These are phyloP conservation scores for Gryllus longicercus DNA, from an alignment of 2,888 invertebrate species.

Conservation along the genomic window DNA sequence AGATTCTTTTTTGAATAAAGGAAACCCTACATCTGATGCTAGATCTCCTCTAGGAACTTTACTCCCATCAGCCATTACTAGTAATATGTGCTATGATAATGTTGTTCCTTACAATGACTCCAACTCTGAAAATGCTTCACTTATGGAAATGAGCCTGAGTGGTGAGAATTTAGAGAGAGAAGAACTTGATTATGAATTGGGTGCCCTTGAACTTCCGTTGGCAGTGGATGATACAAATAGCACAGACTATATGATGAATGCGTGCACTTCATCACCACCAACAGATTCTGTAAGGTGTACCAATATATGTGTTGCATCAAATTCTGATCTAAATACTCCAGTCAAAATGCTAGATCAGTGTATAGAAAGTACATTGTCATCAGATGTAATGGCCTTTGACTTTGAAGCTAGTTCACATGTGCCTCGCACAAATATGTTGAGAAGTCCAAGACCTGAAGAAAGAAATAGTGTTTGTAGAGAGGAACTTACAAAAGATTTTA, in stretches of 20 bases:
- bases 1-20: background rate
- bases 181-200: background rate
- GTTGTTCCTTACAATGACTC: background rate
- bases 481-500: background rate
- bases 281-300: background rate
- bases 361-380: background rate
- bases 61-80: background rate
- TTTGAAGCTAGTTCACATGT: background rate
- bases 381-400: background rate
- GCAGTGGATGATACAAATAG: background rate
- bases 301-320: background rate
- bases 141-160: background rate
- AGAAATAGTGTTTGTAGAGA: background rate
- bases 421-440: background rate
- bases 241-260: background rate
- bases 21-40: background rate
- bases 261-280: background rate
- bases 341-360: background rate
- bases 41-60: background rate
- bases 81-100: slow-evolving; percentile 4
- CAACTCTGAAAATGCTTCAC: background rate
- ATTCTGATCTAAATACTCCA: background rate
- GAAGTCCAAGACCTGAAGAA: background rate
- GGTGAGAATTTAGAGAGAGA: background rate
- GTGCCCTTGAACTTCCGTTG: background rate